Evolutionary conservation across 2,888 invertebrate genomes (phyloP), one percentile per base, ranked within the genome.

Genomic region (Podotricha telesiphe): DNA sequence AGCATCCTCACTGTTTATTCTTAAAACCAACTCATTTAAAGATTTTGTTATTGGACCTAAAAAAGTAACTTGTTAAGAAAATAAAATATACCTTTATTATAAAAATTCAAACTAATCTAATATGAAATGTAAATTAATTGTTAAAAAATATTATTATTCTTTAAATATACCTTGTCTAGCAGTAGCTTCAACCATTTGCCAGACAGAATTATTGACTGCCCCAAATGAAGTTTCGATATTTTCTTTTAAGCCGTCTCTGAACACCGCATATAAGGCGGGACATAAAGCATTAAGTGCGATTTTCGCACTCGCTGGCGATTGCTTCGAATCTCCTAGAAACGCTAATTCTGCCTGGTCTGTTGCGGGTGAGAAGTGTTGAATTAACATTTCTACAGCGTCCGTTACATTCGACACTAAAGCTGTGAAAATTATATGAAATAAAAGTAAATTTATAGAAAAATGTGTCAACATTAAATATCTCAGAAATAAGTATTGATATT

Each of bases 131-230:
- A 37, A 37, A 8, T 37, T 7, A 37, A 37, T 37, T 37, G 8
- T 37, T 37, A 6, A n/a, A n/a, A n/a, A n/a, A 37, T 37, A 8
- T 37, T 42, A 6, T 37, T 37, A 37, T 37, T 37, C 1, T 37
- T 10, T 42, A 13, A 3, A 42, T 42, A 42, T 84, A 93, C 95
- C 98, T 93, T 96, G 96, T 85, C 97, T 96, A 15, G 97, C 96
- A 10, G 97, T 96, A 45, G 97, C 96, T 88, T 98, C 97, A 6
- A 97, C 96, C 75, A 98, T 96, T 89, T 96, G 96, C 98, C 98
- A 98, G 63, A 97, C 97, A 8, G 97, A 96, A 83, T 98, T 97
- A 76, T 95, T 95, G 64, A 97, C 96, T 19, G 96, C 95, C 51
- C 98, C 98, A 82, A 98, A 98, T 48, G 97, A 95, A 6, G 97